Evolutionary conservation across 1,140 invertebrate species (phyloP).

Genomic region (Lepidotrigona ventralis): DNA sequence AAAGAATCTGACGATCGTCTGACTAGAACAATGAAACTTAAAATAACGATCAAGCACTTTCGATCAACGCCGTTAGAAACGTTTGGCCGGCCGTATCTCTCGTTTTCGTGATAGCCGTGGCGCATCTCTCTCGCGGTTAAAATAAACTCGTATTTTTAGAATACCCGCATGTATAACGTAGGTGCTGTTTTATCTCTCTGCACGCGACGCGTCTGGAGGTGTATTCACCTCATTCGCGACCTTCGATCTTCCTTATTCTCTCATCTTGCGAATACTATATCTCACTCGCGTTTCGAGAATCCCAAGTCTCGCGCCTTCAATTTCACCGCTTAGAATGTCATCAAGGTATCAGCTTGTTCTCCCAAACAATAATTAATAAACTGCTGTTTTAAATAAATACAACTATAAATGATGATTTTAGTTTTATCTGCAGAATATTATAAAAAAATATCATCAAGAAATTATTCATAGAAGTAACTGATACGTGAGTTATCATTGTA

Average conservation of each 20-base stretch:
- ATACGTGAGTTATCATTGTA: too few relatives aligned
- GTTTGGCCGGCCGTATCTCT: not conserved
- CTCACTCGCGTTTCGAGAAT: not conserved
- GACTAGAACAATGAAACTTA: not conserved
- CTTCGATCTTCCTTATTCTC: conserved; percentile 48
- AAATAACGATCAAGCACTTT: not conserved
- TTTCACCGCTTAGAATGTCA: not conserved
- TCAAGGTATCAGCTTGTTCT: not conserved
- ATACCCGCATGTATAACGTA: conserved; percentile 49
- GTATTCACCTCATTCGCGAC: conserved; percentile 47
- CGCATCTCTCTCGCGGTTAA: conserved; percentile 30
- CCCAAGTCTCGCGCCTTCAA: accelerated
- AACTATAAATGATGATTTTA: too few relatives aligned
- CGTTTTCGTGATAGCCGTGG: conserved; percentile 45
- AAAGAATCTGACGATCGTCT: not conserved
- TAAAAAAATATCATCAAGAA: too few relatives aligned
- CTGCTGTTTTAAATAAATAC: too few relatives aligned
- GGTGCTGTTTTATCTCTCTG: conserved; percentile 45
- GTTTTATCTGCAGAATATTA: too few relatives aligned
- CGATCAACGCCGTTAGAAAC: not conserved
- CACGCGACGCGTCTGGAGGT: conserved; percentile 33
- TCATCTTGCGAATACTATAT: not conserved
- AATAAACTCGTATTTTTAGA: conserved; percentile 61
- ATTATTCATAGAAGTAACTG: too few relatives aligned
- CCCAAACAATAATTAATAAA: too few relatives aligned